phyloP scores from a whole-genome alignment of 2,113 vertebrate genomes.

The Hippocampus zosterae region DNA sequence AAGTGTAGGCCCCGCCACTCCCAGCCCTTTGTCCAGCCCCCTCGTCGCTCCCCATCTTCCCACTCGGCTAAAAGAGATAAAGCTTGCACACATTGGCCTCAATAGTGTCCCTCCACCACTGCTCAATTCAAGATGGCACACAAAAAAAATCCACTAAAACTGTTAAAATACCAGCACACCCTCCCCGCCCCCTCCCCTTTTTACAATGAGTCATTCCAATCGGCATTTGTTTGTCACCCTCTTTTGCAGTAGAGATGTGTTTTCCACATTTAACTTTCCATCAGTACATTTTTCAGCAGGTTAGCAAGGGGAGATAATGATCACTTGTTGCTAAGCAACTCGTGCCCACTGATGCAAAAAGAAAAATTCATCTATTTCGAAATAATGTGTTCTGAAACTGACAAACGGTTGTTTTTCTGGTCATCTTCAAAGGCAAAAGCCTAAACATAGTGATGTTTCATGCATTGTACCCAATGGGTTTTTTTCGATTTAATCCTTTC shows the following conservation, averaged over 20 bases:
- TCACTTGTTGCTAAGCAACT: background rate
- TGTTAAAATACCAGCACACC: no score
- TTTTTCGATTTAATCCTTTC: background rate
- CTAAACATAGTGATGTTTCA: background rate
- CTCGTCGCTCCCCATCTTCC: conserved; percentile 38
- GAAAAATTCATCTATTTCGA: background rate
- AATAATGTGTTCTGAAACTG: background rate
- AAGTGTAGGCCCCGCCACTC: conserved; percentile 53
- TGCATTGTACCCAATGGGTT: no score
- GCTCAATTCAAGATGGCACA: no score
- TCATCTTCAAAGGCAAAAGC: background rate
- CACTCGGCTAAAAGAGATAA: conserved; percentile 7
- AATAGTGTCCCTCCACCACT: no score
- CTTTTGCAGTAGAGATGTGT: background rate
- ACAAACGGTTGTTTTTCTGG: background rate
- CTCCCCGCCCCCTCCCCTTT: no score
- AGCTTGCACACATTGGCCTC: background rate
- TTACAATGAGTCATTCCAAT: no score
- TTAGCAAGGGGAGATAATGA: background rate
- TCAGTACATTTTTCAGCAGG: background rate
- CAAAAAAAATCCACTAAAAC: no score
- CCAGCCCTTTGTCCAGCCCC: conserved; percentile 49
- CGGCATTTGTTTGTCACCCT: no score
- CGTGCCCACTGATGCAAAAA: background rate
- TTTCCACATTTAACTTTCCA: background rate